Base-by-base conservation (phyloP, 2,113 vertebrate genomes). In the Rhynchopsitta pachyrhyncha region DNA sequence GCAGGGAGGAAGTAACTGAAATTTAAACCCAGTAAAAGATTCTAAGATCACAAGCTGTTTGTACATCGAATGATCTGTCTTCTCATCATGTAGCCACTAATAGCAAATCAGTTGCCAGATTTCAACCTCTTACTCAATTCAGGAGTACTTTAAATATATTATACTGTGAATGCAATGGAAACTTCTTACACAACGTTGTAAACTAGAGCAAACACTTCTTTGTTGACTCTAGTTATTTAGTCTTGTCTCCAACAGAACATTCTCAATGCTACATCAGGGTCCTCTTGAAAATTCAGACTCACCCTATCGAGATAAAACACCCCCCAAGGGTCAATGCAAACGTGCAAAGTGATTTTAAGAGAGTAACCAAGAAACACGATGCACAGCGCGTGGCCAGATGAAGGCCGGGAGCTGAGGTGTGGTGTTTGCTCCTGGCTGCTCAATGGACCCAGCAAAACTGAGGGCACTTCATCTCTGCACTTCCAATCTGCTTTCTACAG, bases 121-220 rank as follows among this genome's bases (percentile, higher is more conserved):
- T 90, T 92, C 69, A 86, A 13, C 29, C 44, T 66, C 57, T 90
- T 91, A 64, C 67, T 68, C 86, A 94, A 6, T 59, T 86, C 33
- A 25, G 59, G 47, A 64, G 46, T 31, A 33, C 53, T 77, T 84
- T 60, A 92, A 91, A 64, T 25, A 69, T 0, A 2, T 67, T 88
- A 25, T 29, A 22, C 19, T 6, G 5, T 70, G 55, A 76, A 52
- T n/a, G 44, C 39, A 88, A 52, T n/a, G 24, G 29, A 53, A 75
- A 50, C 20, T 28, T 91, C 37, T 92, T 64, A 76, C 33, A 12
- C 46, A 27, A 17, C 12, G 13, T 46, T 52, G 15, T n/a, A 24
- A 95, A 59, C 39, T 13, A 52, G 15, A 49, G 67, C 17, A 79
- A 90, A 50, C 33, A 3, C 50, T 77, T 88, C 17, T 67, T 42